These are phyloP conservation scores for Dinocampus coccinellae DNA, from an alignment of 2,888 invertebrate species.

Conservation along the genomic window DNA sequence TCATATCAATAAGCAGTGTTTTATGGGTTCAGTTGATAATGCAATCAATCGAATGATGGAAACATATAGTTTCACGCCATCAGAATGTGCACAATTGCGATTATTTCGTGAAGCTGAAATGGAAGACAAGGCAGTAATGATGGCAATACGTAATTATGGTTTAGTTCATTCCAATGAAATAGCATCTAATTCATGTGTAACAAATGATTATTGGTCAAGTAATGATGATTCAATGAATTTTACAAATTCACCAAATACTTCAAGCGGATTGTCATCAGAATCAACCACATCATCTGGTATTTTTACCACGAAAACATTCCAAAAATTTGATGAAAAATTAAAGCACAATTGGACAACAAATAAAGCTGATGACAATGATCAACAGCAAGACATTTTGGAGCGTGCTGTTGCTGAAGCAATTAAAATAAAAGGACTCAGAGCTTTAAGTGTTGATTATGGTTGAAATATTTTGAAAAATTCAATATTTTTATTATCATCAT, in stretches of 20 bases:
- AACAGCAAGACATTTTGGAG: conserved; percentile 75
- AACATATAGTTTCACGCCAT: conserved; percentile 71
- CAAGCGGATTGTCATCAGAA: conserved; percentile 24
- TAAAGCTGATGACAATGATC: conserved; percentile 58
- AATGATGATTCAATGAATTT: conserved; percentile 23
- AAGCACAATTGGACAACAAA: conserved; percentile 49
- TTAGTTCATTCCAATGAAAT: conserved; percentile 63
- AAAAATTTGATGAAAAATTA: conserved; percentile 14
- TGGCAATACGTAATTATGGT: conserved; percentile 82
- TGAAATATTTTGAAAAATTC: conserved; percentile 44
- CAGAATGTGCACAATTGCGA: conserved; percentile 64
- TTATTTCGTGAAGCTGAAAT: conserved; percentile 72
- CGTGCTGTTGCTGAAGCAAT: conserved; percentile 83
- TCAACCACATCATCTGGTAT: conserved; percentile 30
- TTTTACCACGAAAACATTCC: conserved; percentile 18
- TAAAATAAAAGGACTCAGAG: conserved; percentile 78
- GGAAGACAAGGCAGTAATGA: conserved; percentile 80
- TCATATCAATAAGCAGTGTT: conserved; percentile 73
- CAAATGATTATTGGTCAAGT: conserved; percentile 45
- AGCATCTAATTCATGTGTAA: conserved; percentile 20
- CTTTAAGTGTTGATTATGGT: conserved; percentile 65
- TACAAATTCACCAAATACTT: conserved; percentile 7
- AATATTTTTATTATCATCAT: neutral
- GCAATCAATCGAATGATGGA: conserved; percentile 79
- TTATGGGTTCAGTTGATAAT: conserved; percentile 76